A percentile compares a stretch with the other conserved stretches of the same genome.
These are phyloP conservation scores for Cyclopterus lumpus DNA, from an alignment of 2,797 vertebrate species.

Conservation along the genomic window DNA sequence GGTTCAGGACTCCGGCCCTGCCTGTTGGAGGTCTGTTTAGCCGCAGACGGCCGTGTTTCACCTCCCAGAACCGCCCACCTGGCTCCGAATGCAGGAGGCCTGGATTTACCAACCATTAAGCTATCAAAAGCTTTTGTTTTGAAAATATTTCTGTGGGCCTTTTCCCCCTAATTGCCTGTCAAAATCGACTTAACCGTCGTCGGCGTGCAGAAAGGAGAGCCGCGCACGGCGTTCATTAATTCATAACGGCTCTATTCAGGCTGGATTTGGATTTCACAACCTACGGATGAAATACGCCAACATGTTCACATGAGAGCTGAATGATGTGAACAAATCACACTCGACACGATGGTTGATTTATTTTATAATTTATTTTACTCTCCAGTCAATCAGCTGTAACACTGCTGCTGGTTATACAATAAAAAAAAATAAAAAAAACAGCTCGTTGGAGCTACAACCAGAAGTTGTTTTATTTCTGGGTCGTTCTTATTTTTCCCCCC, in stretches of 20 bases:
- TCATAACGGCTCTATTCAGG: constrained; percentile 47
- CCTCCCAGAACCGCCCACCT: constrained; percentile 28
- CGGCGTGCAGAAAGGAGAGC: constrained; percentile 34
- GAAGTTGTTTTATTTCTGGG: not conserved
- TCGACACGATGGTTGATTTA: constrained; percentile 24
- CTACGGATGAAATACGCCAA: constrained; percentile 43
- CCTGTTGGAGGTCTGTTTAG: constrained; percentile 15
- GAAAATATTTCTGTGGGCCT: constrained; percentile 50
- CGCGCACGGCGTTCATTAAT: constrained; percentile 40
- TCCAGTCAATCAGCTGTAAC: constrained; percentile 24
- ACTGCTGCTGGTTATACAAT: constrained; percentile 7
- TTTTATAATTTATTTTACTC: constrained; percentile 21
- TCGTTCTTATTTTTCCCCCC: not conserved
- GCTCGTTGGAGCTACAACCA: not conserved
- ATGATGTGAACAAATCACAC: constrained; percentile 37
- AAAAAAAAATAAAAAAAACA: constrained; percentile 18
- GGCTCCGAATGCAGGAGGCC: constrained; percentile 37
- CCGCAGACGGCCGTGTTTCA: constrained; percentile 19
- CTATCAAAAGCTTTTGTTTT: constrained; percentile 57
- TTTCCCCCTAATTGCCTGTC: constrained; percentile 56
- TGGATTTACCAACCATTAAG: constrained; percentile 58
- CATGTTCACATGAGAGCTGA: constrained; percentile 41
- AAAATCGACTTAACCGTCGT: constrained; percentile 45
- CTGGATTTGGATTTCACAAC: constrained; percentile 54
- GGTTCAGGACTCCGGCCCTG: not conserved